Base-by-base conservation (phyloP, 2,113 vertebrate species). In the Nyctibius bracteatus region DNA sequence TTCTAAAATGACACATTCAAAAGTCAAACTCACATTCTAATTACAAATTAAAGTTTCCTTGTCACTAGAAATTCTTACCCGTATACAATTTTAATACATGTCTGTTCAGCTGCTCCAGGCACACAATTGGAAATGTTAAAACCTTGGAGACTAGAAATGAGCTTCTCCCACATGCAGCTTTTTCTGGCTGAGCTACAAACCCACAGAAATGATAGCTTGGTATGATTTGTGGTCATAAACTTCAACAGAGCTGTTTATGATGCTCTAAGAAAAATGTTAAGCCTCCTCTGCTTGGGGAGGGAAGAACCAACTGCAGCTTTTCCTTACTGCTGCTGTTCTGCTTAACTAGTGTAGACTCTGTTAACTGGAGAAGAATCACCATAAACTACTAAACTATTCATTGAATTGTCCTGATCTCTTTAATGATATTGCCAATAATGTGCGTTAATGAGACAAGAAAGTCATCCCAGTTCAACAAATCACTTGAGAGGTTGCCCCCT, bases 131-230 rank as follows among this genome's bases (percentile, higher is more conserved):
- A 85, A 93, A 90, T 62, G 79, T 77, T 94, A 86, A 77, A 87
- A 90, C 70, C 49, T 52, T 81, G 66, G 24, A 89, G 52, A 71
- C 41, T 57, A 84, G 62, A 89, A 92, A 86, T 39, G 11, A 92
- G 68, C 46, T 87, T 96, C 78, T 93, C 85, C 78, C 78, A 95
- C 75, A 33, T 28, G 46, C 66, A 96, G 66, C 78, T 91, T 95
- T 96, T 96, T 80, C 78, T 96, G 90, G 95, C 84, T 80, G 46
- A 93, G 74, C 24, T 91, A 86, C 81, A 96, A 95, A 80, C 81
- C 78, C 92, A 79, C 92, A 87, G 78, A 89, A 93, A 88, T 47
- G 30, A 95, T 72, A 72, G 37, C 46, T 77, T 90, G 62, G 44
- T 80, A 77, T 77, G 73, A 96, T 95, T 87, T 95, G 84, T 80